Conservation (phyloP, 2,797 vertebrate species). For the Typhlichthys subterraneus region DNA sequence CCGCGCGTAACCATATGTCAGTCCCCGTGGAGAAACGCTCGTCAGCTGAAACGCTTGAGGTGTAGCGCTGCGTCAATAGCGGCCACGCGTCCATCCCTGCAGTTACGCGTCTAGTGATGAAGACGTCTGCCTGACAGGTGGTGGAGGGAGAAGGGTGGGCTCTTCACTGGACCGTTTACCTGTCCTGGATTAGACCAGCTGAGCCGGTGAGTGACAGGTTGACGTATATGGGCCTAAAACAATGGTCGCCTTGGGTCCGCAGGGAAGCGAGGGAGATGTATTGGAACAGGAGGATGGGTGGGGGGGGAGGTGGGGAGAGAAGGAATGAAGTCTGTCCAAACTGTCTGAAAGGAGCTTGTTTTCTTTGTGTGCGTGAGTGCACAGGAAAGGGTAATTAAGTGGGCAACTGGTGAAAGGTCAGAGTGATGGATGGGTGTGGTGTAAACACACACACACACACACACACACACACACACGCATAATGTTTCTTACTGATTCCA, state of each 20-base stretch:
- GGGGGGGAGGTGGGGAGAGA: conserved; percentile 14
- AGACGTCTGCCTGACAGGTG: conserved; percentile 30
- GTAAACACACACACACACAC: conserved; percentile 49
- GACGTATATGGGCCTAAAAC: conserved; percentile 55
- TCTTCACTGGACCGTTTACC: conserved; percentile 14
- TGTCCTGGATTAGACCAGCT: conserved; percentile 4
- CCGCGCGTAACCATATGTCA: neutral
- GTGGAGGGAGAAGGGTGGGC: conserved; percentile 23
- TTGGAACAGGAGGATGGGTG: conserved; percentile 2
- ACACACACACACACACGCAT: conserved; percentile 21
- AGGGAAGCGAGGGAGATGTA: conserved; percentile 20
- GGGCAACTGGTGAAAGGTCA: conserved; percentile 69
- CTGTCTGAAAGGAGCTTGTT: conserved; percentile 74
- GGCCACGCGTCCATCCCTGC: neutral
- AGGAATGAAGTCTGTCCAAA: conserved; percentile 72
- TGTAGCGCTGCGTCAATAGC: conserved; percentile 6
- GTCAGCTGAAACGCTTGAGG: neutral
- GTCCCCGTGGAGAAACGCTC: neutral
- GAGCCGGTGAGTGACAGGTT: conserved; percentile 63
- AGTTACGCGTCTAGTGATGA: conserved; percentile 17
- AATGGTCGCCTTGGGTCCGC: conserved; percentile 27
- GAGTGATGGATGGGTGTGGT: conserved; percentile 72
- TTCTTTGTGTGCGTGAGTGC: conserved; percentile 74
- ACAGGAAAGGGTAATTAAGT: conserved; percentile 79
- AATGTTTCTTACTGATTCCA: conserved; percentile 19